Evolutionary conservation across 53 echinoderm and acorn worm genomes (phyloP).

Genomic region (Holothuria leucospilota): DNA sequence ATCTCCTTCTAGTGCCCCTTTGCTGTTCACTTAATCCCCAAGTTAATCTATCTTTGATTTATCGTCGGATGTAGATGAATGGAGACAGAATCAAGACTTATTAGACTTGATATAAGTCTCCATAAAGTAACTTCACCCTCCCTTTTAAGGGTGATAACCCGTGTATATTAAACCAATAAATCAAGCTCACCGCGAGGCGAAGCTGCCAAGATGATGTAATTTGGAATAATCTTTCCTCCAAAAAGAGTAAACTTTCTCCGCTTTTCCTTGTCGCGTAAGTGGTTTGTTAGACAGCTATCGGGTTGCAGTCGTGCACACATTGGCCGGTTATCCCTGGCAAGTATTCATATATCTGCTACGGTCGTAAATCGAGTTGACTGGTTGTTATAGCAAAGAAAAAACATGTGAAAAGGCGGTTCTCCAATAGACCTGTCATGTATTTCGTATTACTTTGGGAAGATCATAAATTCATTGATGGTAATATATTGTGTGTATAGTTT

Average conservation of each 20-base stretch:
- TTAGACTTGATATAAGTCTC: slow-evolving; percentile 32
- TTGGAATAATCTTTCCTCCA: slow-evolving; percentile 28
- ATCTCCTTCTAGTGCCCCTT: slow-evolving; percentile 30
- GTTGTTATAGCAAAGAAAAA: too few relatives aligned
- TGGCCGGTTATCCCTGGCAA: too few relatives aligned
- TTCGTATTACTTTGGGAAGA: too few relatives aligned
- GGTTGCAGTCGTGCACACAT: neutral
- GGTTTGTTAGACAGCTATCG: neutral
- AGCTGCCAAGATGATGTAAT: slow-evolving; percentile 25
- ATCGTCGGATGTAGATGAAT: slow-evolving; percentile 30
- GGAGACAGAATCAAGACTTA: slow-evolving; percentile 11
- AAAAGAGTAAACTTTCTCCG: slow-evolving; percentile 12
- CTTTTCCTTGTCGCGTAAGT: neutral
- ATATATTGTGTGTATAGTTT: too few relatives aligned
- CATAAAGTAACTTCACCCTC: slow-evolving; percentile 39
- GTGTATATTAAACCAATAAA: slow-evolving; percentile 41
- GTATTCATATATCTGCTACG: too few relatives aligned
- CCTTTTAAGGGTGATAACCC: slow-evolving; percentile 47
- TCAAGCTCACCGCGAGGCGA: neutral
- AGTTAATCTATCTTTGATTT: slow-evolving; percentile 46
- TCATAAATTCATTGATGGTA: too few relatives aligned
- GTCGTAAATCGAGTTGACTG: too few relatives aligned
- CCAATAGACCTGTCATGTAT: too few relatives aligned
- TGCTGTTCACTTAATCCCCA: slow-evolving; percentile 19
- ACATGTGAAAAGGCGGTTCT: too few relatives aligned